Evolutionary conservation across 2,888 invertebrate genomes (phyloP), one percentile per base, ranked within the genome.

Genomic region (Philaethria dido): DNA sequence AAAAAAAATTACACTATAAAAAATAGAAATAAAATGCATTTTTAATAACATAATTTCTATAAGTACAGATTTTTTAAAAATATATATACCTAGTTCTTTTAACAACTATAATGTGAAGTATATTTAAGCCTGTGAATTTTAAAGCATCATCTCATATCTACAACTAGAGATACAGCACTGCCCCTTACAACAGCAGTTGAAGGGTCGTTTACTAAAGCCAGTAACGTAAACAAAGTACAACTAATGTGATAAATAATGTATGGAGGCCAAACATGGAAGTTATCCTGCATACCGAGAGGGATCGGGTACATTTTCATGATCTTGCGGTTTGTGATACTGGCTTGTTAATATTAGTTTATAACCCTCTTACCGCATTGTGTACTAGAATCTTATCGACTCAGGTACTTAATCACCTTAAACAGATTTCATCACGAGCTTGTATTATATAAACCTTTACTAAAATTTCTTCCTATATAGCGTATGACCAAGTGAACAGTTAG

Each of bases 321-420:
- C 85, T 84, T 92, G 92, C 88, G 92, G 91, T 90, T 86, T 82
- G 79, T 81, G 85, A 87, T 88, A 85, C 85, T 82, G 84, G 85
- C 87, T 81, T 84, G 87, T 86, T 89, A 87, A 89, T 89, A 89
- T 90, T 90, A 89, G 89, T 88, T 88, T 87, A 89, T 88, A 85
- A 85, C 85, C 87, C 87, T 73, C 80, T 77, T 69, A 76, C 85
- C 86, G 79, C 84, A 85, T 79, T 84, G 81, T 86, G 79, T 83
- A 82, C 83, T 77, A 82, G 83, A 85, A 84, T 80, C 80, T 84
- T 70, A 68, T 71, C 70, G 42, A 75, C 76, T 76, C 57, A 59
- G 63, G 57, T 63, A 67, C 59, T 42, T 65, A 50, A 59, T 64
- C 29, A 59, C 39, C 29, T 59, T 59, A 50, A 50, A 16, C 20